Conservation (phyloP, 1,140 invertebrate genomes). For the Homalodisca vitripennis region DNA sequence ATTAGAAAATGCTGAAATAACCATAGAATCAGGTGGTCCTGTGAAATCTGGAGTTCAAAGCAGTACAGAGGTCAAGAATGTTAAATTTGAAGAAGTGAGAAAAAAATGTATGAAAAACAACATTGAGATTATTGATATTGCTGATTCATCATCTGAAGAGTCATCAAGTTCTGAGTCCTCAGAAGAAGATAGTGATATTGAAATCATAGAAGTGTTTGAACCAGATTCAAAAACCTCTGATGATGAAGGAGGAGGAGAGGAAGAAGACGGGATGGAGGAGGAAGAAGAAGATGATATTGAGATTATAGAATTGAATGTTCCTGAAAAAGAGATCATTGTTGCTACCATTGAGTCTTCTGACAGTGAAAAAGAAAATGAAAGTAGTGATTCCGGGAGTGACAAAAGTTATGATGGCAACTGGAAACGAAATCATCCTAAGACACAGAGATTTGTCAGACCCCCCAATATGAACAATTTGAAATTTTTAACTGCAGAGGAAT, state of each 20-base stretch:
- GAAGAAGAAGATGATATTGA: conserved; percentile 36
- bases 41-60: no score
- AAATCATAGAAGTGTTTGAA: conserved; percentile 19
- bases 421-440: not conserved
- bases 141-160: conserved; percentile 42
- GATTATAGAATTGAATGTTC: not conserved
- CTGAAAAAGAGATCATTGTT: conserved; percentile 44
- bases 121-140: conserved; percentile 46
- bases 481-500: not conserved
- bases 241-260: not conserved
- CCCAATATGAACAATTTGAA: not conserved
- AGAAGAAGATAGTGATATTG: conserved; percentile 18
- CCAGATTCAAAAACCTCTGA: not conserved
- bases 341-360: conserved; percentile 45
- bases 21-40: conserved; percentile 46
- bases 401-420: conserved; percentile 22
- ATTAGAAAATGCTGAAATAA: conserved; percentile 43
- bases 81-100: no score
- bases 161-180: conserved; percentile 31
- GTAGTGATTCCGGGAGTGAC: not conserved
- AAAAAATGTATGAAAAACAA: no score
- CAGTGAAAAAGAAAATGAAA: conserved; percentile 39
- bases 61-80: conserved; percentile 36
- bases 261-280: not conserved
- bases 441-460: not conserved